A percentile compares a stretch with the other conserved stretches of the same genome.
These are phyloP conservation scores for Phocoena phocoena DNA, from an alignment of 2,113 vertebrate genomes.

Conservation along the genomic window DNA sequence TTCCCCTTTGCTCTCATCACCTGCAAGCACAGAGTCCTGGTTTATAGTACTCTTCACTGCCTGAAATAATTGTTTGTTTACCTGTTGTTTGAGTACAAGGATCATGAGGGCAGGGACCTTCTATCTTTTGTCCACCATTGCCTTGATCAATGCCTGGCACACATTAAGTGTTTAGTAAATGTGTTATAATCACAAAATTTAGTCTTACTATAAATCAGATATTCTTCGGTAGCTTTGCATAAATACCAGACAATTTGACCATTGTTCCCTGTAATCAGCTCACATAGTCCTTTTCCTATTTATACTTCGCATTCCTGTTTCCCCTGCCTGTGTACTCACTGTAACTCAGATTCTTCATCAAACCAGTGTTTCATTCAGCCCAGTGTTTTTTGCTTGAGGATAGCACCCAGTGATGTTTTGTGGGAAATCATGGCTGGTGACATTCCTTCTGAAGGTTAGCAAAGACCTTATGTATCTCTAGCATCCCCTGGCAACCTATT, in stretches of 20 bases:
- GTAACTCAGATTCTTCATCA: neutral
- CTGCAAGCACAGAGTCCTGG: neutral
- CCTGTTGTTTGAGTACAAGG: neutral
- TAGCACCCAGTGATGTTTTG: neutral
- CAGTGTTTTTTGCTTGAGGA: neutral
- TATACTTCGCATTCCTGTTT: neutral
- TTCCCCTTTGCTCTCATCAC: neutral
- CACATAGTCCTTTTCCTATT: neutral
- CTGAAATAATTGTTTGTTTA: neutral
- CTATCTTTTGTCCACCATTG: neutral
- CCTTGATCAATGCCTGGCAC: neutral
- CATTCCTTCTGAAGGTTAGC: neutral
- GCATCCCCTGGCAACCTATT: neutral
- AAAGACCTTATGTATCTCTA: neutral
- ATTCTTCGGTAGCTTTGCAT: neutral
- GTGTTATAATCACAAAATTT: neutral
- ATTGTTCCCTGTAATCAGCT: neutral
- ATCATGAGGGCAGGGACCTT: neutral
- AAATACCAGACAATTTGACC: neutral
- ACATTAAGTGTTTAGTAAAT: neutral
- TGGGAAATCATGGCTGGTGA: neutral
- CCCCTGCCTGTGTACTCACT: neutral
- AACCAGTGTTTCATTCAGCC: neutral
- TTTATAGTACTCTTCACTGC: neutral
- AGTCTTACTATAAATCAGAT: neutral